Evolutionary conservation across 2,113 vertebrate species (phyloP).

Genomic region (Anser cygnoides): DNA sequence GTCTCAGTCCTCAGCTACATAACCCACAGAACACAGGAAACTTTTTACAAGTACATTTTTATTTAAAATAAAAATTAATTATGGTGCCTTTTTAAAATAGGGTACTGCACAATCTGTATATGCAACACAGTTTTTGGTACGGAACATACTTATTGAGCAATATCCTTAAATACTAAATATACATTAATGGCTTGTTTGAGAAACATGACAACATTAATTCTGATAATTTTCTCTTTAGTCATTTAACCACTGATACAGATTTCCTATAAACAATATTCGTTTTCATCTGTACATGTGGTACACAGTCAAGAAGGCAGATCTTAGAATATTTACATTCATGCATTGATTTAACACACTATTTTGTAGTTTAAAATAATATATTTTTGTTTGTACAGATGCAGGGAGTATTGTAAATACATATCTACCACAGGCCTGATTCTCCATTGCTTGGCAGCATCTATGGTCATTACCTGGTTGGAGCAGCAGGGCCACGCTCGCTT

Average conservation of each 20-base stretch:
- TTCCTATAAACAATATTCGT: conserved; percentile 78
- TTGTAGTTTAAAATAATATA: conserved; percentile 73
- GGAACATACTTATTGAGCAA: conserved; percentile 80
- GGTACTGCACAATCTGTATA: conserved; percentile 76
- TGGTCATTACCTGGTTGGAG: conserved; percentile 60
- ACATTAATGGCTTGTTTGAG: conserved; percentile 85
- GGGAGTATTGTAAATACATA: conserved; percentile 80
- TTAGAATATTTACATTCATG: conserved; percentile 93
- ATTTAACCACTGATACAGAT: conserved; percentile 75
- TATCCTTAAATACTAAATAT: conserved; percentile 82
- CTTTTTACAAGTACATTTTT: conserved; percentile 87
- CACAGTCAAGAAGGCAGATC: conserved; percentile 87
- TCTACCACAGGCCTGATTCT: conserved; percentile 69
- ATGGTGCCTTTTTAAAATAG: conserved; percentile 79
- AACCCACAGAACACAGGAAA: not conserved
- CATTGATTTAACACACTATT: conserved; percentile 80
- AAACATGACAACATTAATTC: conserved; percentile 81
- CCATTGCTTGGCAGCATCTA: conserved; percentile 73
- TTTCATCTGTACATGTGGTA: conserved; percentile 81
- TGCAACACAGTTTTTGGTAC: conserved; percentile 81
- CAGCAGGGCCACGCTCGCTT: not conserved
- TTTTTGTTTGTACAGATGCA: conserved; percentile 77
- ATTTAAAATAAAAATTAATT: conserved; percentile 94
- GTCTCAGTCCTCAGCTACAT: not conserved
- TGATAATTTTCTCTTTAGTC: conserved; percentile 77